A percentile compares a stretch with the other conserved stretches of the same genome.
Evolutionary conservation across 2,113 vertebrate species (phyloP).

Genomic region (Okapia johnstoni): DNA sequence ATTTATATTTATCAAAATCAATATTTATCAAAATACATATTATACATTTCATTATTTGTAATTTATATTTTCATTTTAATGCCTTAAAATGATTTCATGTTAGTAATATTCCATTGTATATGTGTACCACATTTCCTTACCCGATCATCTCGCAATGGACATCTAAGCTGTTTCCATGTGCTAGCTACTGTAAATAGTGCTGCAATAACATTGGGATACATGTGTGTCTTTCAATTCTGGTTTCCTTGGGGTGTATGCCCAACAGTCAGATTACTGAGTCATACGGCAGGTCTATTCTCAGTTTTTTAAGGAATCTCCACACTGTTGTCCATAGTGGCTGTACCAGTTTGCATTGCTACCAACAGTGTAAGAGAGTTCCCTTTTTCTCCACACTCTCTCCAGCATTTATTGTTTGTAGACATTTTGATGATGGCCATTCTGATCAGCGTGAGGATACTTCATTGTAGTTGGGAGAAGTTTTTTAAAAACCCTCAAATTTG

Average conservation of each 20-base stretch:
- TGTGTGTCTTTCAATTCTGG: background rate
- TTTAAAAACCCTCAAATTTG: background rate
- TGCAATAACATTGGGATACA: background rate
- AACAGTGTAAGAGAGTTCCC: background rate
- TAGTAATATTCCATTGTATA: background rate
- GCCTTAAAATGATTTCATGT: background rate
- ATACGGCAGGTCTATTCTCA: background rate
- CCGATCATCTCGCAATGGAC: background rate
- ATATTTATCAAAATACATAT: background rate
- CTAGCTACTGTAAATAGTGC: background rate
- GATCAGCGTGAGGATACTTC: background rate
- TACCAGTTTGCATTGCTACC: background rate
- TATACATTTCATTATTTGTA: background rate
- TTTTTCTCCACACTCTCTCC: background rate
- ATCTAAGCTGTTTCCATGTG: background rate
- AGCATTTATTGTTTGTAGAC: background rate
- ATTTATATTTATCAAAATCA: background rate
- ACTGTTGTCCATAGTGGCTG: background rate
- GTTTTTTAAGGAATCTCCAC: background rate
- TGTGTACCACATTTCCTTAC: background rate
- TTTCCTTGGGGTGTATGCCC: background rate
- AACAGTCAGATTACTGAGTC: background rate
- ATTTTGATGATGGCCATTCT: background rate
- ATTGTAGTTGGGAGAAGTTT: background rate
- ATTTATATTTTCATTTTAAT: conserved; percentile 12